phyloP scores from a whole-genome alignment of 2,113 vertebrate genomes.

The Seriola dumerili region DNA sequence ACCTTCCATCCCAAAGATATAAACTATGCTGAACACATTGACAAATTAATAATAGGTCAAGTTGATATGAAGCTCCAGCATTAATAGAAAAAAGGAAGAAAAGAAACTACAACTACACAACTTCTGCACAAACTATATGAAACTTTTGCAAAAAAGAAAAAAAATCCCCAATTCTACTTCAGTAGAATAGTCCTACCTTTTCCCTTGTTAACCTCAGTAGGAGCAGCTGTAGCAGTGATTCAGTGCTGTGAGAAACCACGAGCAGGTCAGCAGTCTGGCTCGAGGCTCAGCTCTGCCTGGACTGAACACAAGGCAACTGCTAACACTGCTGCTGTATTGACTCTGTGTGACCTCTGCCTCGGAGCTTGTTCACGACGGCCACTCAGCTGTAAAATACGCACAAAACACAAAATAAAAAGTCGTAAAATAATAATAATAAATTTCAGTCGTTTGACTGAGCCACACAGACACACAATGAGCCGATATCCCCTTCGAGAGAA shows the following conservation, averaged over 20 bases:
- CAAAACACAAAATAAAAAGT: not conserved
- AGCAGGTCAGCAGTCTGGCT: constrained; percentile 9
- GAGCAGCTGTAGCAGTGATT: not conserved
- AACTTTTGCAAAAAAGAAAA: not conserved
- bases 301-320: not conserved
- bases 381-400: not conserved
- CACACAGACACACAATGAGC: accelerated
- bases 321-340: not conserved
- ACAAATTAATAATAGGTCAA: not conserved
- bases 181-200: constrained; percentile 22
- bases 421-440: not conserved
- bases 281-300: not conserved
- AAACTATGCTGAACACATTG: not conserved
- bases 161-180: not conserved
- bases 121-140: not conserved
- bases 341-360: not conserved
- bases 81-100: not conserved
- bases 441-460: no score
- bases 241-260: not conserved
- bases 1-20: not conserved
- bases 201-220: not conserved
- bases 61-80: no score
- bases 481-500: no score
- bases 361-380: not conserved
- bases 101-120: not conserved